These are phyloP conservation scores for Aromia moschata DNA, from an alignment of 2,888 invertebrate species.

Conservation along the genomic window DNA sequence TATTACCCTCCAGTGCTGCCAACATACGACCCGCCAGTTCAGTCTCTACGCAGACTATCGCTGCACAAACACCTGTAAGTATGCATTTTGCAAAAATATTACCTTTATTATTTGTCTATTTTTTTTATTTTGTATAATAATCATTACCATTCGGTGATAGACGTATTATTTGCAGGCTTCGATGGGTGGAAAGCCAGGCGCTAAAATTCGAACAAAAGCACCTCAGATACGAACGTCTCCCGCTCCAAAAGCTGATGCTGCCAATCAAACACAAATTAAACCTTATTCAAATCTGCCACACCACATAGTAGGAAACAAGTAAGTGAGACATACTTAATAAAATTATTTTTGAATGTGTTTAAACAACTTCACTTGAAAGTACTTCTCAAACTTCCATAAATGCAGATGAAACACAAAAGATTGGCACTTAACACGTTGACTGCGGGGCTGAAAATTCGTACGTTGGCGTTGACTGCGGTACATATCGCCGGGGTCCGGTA, in stretches of 20 bases:
- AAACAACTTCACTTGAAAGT: neutral
- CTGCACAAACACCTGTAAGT: constrained; percentile 67
- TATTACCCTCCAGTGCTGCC: constrained; percentile 65
- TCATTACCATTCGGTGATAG: constrained; percentile 29
- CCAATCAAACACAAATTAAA: constrained; percentile 74
- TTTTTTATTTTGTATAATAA: constrained; percentile 20
- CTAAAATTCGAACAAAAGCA: constrained; percentile 76
- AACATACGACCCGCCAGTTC: constrained; percentile 81
- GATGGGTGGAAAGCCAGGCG: constrained; percentile 66
- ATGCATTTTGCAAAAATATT: constrained; percentile 17
- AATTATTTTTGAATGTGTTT: neutral
- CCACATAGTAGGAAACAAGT: constrained; percentile 68
- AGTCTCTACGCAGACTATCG: constrained; percentile 83
- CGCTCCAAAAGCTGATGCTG: constrained; percentile 79
- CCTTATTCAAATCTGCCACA: constrained; percentile 64
- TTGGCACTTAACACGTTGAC: too few species aligned
- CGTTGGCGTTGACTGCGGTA: too few species aligned
- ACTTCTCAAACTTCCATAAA: too few species aligned
- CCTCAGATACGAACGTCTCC: constrained; percentile 73
- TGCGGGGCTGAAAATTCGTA: too few species aligned
- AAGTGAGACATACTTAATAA: constrained; percentile 39
- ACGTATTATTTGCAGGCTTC: constrained; percentile 49
- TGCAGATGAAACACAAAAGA: too few species aligned
- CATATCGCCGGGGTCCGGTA: too few species aligned
- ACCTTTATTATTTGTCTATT: neutral